Conservation (phyloP, 2,113 vertebrate genomes). For the Onychorhynchus coronatus region DNA sequence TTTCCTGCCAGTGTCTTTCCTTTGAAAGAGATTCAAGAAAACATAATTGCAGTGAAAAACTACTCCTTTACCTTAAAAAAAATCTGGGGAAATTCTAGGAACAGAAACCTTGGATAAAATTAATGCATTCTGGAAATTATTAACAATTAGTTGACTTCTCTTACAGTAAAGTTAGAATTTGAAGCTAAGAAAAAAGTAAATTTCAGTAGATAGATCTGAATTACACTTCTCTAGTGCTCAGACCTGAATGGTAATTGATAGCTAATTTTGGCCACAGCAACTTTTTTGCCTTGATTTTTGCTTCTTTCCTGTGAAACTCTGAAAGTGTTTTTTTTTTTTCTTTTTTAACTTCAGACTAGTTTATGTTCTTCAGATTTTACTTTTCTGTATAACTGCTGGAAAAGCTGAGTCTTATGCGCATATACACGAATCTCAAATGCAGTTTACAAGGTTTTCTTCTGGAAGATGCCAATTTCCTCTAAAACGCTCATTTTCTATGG, state of each 20-base stretch:
- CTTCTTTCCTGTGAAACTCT: neutral
- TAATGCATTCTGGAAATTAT: neutral
- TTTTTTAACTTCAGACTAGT: neutral
- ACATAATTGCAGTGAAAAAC: neutral
- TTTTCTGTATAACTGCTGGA: neutral
- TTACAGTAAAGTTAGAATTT: neutral
- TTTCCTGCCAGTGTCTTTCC: neutral
- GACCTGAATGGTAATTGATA: neutral
- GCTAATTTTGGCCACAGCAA: neutral
- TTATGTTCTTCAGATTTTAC: constrained; percentile 8
- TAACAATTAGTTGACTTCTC: neutral
- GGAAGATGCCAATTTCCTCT: neutral
- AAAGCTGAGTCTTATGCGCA: neutral
- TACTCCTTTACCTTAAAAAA: neutral
- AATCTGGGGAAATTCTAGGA: neutral
- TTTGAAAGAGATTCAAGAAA: constrained; percentile 18
- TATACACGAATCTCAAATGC: neutral
- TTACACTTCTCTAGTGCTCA: neutral
- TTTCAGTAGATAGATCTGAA: neutral
- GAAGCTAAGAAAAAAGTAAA: neutral
- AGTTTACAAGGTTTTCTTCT: constrained; percentile 6
- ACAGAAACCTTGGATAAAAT: neutral
- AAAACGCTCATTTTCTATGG: neutral
- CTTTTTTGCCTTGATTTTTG: neutral
- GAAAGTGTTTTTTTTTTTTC: neutral